Percentiles rank a stretch among this genome's conserved stretches.
These are phyloP conservation scores for Dinocampus coccinellae DNA, from an alignment of 2,888 invertebrate species.

Conservation along the genomic window DNA sequence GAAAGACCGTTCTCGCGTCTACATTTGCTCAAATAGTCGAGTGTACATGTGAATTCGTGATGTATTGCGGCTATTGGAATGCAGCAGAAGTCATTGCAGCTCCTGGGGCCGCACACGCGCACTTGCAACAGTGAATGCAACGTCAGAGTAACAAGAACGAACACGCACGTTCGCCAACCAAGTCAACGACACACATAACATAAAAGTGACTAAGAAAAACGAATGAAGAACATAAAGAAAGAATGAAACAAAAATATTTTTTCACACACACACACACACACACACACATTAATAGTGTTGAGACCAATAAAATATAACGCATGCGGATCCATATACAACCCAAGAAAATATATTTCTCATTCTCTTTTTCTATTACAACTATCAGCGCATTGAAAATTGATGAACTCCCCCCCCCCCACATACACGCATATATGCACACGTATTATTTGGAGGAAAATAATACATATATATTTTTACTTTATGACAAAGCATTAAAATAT, in stretches of 20 bases:
- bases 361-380: neutral
- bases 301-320: neutral
- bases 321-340: conserved; percentile 20
- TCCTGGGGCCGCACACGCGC: conserved; percentile 34
- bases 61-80: conserved; percentile 36
- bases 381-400: conserved; percentile 30
- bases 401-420: conserved; percentile 4
- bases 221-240: conserved; percentile 23
- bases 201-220: neutral
- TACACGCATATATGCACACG: no score
- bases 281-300: conserved; percentile 5
- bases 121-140: conserved; percentile 1
- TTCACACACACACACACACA: neutral
- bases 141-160: conserved; percentile 35
- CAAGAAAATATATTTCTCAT: neutral
- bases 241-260: conserved; percentile 8
- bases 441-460: no score
- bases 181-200: neutral
- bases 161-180: neutral
- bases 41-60: conserved; percentile 13
- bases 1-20: neutral
- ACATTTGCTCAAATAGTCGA: neutral
- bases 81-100: conserved; percentile 39
- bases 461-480: neutral
- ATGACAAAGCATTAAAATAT: no score